Evolutionary conservation across 2,888 invertebrate genomes (phyloP).

Genomic region (Archips crataeganus): DNA sequence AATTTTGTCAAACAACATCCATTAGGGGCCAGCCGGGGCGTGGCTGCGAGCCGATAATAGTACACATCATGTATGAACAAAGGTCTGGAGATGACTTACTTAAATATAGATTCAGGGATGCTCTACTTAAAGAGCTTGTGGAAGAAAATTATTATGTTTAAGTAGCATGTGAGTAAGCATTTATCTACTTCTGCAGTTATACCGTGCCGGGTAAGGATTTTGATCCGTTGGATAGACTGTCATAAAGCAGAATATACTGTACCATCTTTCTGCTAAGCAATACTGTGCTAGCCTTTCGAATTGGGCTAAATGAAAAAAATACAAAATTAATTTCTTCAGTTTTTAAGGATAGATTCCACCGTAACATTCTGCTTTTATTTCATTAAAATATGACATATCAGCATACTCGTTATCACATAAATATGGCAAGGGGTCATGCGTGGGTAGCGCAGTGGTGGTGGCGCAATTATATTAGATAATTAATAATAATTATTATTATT

Average conservation of each 20-base stretch:
- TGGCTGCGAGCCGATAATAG: conserved; percentile 46
- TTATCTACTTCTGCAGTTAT: conserved; percentile 23
- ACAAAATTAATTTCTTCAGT: too few relatives aligned
- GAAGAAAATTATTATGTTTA: conserved; percentile 37
- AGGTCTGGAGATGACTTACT: conserved; percentile 39
- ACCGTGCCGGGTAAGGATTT: neutral
- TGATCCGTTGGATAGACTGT: neutral
- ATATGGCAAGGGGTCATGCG: too few relatives aligned
- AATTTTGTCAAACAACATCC: conserved; percentile 78
- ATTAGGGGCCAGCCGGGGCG: conserved; percentile 72
- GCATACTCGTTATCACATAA: too few relatives aligned
- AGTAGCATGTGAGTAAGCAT: conserved; percentile 38
- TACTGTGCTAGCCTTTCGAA: too few relatives aligned
- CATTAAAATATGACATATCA: too few relatives aligned
- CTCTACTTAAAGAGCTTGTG: conserved; percentile 39
- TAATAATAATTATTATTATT: too few relatives aligned
- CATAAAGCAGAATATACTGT: neutral
- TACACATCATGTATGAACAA: conserved; percentile 36
- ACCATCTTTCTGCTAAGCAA: too few relatives aligned
- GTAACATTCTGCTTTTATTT: too few relatives aligned
- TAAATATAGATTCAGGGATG: conserved; percentile 34
- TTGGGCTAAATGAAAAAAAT: too few relatives aligned
- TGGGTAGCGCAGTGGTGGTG: too few relatives aligned
- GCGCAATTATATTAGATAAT: too few relatives aligned
- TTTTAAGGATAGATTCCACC: too few relatives aligned